phyloP scores from a whole-genome alignment of 2,113 vertebrate genomes.

The Climacteris rufus region DNA sequence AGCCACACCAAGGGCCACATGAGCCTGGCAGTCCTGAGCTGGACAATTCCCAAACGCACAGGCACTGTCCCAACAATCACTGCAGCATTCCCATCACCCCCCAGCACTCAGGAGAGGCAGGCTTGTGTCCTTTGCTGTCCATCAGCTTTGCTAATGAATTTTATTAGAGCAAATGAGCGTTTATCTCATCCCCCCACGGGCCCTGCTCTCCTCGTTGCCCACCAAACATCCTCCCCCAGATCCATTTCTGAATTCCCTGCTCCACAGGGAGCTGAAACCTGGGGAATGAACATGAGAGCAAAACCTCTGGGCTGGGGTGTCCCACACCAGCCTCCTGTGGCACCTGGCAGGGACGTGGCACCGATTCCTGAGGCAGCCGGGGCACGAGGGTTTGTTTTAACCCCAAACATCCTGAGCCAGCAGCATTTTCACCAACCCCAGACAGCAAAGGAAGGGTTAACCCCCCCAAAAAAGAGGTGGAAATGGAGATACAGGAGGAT shows the following conservation, averaged over 20 bases:
- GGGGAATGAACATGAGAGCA: accelerated
- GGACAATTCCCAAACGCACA: background rate
- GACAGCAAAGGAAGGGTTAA: background rate
- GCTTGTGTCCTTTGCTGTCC: background rate
- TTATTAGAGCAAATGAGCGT: background rate
- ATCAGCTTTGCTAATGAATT: background rate
- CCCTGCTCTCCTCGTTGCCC: background rate
- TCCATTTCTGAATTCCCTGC: background rate
- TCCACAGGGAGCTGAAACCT: background rate
- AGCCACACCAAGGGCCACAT: background rate
- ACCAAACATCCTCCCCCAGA: background rate
- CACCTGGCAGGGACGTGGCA: background rate
- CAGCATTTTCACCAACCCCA: background rate
- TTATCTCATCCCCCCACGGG: background rate
- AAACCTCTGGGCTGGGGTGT: background rate
- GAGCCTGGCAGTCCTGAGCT: background rate
- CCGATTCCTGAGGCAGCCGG: background rate
- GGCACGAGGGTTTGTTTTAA: accelerated
- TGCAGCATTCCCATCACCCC: background rate
- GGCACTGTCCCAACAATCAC: background rate
- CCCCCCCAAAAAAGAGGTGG: background rate
- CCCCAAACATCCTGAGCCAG: background rate
- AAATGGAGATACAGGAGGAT: conserved; percentile 1
- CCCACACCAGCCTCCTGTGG: background rate
- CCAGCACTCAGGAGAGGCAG: background rate